Conservation (phyloP, 2,113 vertebrate species). For the Falco punctatus region DNA sequence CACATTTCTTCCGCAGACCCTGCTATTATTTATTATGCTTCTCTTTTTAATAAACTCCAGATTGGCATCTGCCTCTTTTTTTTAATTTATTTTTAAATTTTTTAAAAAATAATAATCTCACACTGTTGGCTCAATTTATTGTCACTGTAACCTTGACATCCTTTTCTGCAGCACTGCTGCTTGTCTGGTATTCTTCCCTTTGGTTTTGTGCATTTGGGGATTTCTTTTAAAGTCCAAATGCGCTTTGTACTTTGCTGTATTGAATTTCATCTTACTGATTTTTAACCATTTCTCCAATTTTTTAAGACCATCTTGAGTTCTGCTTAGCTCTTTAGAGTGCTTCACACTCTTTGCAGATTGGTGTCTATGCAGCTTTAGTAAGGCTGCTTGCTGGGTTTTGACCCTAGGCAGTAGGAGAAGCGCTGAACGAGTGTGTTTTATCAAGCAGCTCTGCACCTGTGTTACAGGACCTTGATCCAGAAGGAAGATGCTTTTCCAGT, state of each 20-base stretch:
- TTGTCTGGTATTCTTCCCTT: not conserved
- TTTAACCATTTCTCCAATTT: not conserved
- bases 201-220: not conserved
- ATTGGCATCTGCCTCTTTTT: not conserved
- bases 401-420: not conserved
- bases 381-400: not conserved
- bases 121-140: not conserved
- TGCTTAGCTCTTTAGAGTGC: not conserved
- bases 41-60: not conserved
- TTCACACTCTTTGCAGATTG: not conserved
- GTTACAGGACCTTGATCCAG: not conserved
- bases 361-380: not conserved
- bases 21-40: not conserved
- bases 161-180: not conserved
- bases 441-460: not conserved
- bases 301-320: not conserved
- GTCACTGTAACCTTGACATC: not conserved
- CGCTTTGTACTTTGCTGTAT: not conserved
- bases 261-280: not conserved
- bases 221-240: not conserved
- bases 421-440: accelerated
- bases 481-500: not conserved
- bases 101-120: not conserved
- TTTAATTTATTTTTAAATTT: not conserved
- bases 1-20: not conserved